Base-by-base conservation (phyloP, 2,797 vertebrate species). In the Chelmon rostratus region DNA sequence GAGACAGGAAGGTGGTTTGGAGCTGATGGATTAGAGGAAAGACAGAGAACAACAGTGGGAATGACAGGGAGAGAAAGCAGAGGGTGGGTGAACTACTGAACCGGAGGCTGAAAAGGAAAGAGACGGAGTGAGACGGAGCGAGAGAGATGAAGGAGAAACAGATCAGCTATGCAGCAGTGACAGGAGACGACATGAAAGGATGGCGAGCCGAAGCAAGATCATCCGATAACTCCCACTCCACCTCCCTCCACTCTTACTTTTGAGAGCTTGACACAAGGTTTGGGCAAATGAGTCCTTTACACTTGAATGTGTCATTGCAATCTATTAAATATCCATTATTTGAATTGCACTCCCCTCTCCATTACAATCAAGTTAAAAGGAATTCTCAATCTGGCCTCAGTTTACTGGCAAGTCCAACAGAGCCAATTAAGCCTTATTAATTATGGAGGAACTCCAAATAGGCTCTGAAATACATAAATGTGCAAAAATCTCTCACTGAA, bases 271-370 rank as follows among this genome's bases (percentile, higher is more conserved):
- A 91, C 85, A 79, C 40, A 38, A 86, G 84, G 83, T 90, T 90
- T 81, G 89, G 86, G 79, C 64, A 91, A 91, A 93, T 87, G 88
- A 91, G 86, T 85, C 89, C 88, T 93, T 92, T 85, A 89, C 92
- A 93, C 91, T 91, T 81, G 73, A 91, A 84, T 80, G 90, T 93
- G 88, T 94, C 83, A 76, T 86, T 82, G 54, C 83, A 92, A 93
- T 93, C 91, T 94, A 92, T 93, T 95, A 93, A 92, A 93, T 93
- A 91, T 83, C 92, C 92, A 93, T 94, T 94, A 94, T 93, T 94
- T 93, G 89, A 94, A 93, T 93, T 91, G 93, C 79, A 74, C 83
- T 81, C 86, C 78, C 31, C 59, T 86, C 86, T 87, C 77, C 52
- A 88, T 92, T 90, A 90, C 88, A 90, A 90, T 91, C 87, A 90